Percentiles rank a stretch among this genome's conserved stretches.
Evolutionary conservation across 2,113 vertebrate genomes (phyloP).

Genomic region (Polyodon spathula): DNA sequence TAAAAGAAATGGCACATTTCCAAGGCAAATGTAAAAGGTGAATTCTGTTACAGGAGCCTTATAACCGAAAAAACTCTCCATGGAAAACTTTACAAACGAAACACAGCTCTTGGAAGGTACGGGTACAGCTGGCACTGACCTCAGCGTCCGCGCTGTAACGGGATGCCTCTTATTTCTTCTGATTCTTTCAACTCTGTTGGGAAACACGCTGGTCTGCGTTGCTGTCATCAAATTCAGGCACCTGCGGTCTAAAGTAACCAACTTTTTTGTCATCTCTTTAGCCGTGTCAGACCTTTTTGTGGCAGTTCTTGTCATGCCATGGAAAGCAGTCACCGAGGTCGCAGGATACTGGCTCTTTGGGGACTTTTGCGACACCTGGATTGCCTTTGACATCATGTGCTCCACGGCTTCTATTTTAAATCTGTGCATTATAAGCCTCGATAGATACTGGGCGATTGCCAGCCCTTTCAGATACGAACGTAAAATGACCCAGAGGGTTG

Average conservation of each 20-base stretch:
- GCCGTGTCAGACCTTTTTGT: constrained; percentile 65
- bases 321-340: constrained; percentile 60
- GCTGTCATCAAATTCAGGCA: constrained; percentile 54
- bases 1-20: neutral
- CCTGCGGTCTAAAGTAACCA: constrained; percentile 61
- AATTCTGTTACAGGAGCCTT: neutral
- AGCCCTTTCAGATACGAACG: constrained; percentile 63
- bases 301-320: constrained; percentile 66
- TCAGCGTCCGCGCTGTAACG: constrained; percentile 42
- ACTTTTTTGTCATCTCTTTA: constrained; percentile 65
- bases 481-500: constrained; percentile 57
- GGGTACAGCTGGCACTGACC: constrained; percentile 19
- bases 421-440: constrained; percentile 71
- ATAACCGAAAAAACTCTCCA: constrained; percentile 10
- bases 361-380: constrained; percentile 65
- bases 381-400: constrained; percentile 70
- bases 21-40: neutral
- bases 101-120: constrained; percentile 14
- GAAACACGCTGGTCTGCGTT: constrained; percentile 56
- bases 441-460: constrained; percentile 67
- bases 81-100: constrained; percentile 30
- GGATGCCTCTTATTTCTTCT: constrained; percentile 57
- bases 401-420: constrained; percentile 67
- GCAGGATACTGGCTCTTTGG: constrained; percentile 61
- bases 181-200: constrained; percentile 61